These are phyloP conservation scores for Xanthia icteritia DNA, from an alignment of 2,888 invertebrate species.

Conservation along the genomic window DNA sequence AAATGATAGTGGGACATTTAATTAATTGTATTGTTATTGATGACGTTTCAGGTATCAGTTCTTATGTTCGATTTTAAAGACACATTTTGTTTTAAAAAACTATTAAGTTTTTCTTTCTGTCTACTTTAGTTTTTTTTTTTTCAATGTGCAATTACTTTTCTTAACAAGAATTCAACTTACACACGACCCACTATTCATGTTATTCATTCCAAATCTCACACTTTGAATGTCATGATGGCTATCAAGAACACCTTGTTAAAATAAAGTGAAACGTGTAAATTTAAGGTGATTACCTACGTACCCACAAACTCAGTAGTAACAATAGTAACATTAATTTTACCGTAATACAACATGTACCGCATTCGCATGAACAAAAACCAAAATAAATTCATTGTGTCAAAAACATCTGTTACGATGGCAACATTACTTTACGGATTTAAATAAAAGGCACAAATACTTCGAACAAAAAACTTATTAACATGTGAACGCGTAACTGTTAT, in stretches of 20 bases:
- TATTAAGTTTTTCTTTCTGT: no score
- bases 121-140: neutral
- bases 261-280: conserved; percentile 23
- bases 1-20: neutral
- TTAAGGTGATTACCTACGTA: neutral
- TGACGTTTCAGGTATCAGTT: neutral
- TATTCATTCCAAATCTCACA: conserved; percentile 8
- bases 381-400: conserved; percentile 64
- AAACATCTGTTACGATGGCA: conserved; percentile 72
- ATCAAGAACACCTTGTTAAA: conserved; percentile 37
- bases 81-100: neutral
- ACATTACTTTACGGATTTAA: conserved; percentile 70
- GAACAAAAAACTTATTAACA: conserved; percentile 85
- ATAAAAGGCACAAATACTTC: conserved; percentile 67
- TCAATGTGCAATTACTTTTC: neutral
- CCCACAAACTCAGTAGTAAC: conserved; percentile 3
- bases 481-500: conserved; percentile 83
- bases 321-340: conserved; percentile 37
- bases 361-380: conserved; percentile 47
- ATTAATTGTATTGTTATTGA: neutral
- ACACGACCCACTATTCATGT: neutral
- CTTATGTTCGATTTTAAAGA: neutral
- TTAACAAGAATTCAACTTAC: neutral
- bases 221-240: neutral
- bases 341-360: conserved; percentile 23